phyloP scores from a whole-genome alignment of 2,797 vertebrate species.

The Vipera latastei region DNA sequence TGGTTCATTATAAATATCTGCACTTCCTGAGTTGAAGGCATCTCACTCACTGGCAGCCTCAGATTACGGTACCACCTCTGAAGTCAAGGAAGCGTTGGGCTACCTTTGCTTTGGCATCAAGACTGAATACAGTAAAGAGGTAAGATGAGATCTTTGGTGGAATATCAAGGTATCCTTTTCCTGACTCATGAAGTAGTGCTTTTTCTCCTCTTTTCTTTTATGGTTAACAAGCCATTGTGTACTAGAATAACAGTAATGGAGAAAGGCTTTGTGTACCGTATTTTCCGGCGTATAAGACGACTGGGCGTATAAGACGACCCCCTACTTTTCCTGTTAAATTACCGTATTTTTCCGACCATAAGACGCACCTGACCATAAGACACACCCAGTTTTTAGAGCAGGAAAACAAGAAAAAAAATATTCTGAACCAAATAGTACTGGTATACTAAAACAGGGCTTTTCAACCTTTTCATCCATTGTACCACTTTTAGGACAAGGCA shows the following conservation, averaged over 20 bases:
- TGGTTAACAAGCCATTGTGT: background rate
- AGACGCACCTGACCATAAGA: too few species aligned
- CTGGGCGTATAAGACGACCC: too few species aligned
- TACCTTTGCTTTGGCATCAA: background rate
- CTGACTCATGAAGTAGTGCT: background rate
- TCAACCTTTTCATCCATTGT: too few species aligned
- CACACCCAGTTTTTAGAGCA: too few species aligned
- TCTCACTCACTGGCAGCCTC: background rate
- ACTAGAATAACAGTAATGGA: background rate
- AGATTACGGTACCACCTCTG: background rate
- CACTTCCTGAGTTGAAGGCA: background rate
- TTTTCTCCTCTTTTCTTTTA: background rate
- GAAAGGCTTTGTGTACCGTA: background rate
- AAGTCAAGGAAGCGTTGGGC: background rate
- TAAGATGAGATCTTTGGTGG: background rate
- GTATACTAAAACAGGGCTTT: too few species aligned
- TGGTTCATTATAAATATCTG: conserved; percentile 4
- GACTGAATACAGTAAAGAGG: background rate
- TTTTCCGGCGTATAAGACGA: too few species aligned
- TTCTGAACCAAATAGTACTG: too few species aligned
- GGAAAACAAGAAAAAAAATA: too few species aligned
- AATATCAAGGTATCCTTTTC: background rate
- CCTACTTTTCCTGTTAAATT: too few species aligned
- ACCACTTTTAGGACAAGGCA: too few species aligned
- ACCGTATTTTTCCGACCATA: too few species aligned